A percentile compares a stretch with the other conserved stretches of the same genome.
These are phyloP conservation scores for Pollicipes pollicipes DNA, from an alignment of 1,140 invertebrate genomes.

Conservation along the genomic window DNA sequence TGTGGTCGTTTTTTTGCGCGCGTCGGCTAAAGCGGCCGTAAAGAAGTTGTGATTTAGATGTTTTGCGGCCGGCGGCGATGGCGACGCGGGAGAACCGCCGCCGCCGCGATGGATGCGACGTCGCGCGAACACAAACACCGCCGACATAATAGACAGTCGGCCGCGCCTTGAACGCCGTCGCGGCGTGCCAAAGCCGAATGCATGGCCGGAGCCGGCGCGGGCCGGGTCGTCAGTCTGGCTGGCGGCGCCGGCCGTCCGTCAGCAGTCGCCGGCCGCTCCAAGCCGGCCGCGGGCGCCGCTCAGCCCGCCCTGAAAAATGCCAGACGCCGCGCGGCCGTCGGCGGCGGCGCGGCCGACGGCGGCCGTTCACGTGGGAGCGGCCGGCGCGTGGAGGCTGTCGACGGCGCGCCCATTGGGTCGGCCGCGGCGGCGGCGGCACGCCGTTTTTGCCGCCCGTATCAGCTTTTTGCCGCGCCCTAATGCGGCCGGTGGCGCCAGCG, in stretches of 20 bases:
- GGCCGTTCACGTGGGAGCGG: not conserved
- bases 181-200: not conserved
- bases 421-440: too few relatives aligned
- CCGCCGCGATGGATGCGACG: not conserved
- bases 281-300: too few relatives aligned
- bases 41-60: not conserved
- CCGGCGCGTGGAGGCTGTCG: not conserved
- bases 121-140: not conserved
- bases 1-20: too few relatives aligned
- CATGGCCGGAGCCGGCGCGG: too few relatives aligned
- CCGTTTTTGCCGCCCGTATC: not conserved
- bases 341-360: too few relatives aligned
- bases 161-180: too few relatives aligned
- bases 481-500: not conserved
- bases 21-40: too few relatives aligned
- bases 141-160: not conserved
- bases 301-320: not conserved
- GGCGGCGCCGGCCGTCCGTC: too few relatives aligned
- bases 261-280: too few relatives aligned
- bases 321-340: not conserved
- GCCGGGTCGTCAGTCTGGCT: not conserved
- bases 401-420: too few relatives aligned
- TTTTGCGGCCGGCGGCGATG: not conserved
- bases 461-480: not conserved
- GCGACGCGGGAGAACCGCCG: not conserved